phyloP scores from a whole-genome alignment of 2,113 vertebrate genomes.

The Prinia subflava region DNA sequence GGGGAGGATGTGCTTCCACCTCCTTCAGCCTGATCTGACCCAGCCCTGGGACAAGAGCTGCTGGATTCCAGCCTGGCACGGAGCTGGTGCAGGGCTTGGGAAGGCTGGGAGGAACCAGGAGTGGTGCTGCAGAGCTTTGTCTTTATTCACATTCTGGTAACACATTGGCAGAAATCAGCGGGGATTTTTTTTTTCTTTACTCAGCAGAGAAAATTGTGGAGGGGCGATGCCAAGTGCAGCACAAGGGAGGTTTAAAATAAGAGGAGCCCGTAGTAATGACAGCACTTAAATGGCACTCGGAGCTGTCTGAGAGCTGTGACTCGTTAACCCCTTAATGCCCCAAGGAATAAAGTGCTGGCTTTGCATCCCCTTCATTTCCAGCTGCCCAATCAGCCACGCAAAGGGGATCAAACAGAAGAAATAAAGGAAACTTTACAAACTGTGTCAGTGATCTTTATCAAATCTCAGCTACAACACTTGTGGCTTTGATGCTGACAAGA shows the following conservation, averaged over 20 bases:
- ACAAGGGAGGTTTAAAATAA: background rate
- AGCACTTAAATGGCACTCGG: background rate
- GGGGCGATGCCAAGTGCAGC: conserved; percentile 7
- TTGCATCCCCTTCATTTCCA: background rate
- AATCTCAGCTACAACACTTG: background rate
- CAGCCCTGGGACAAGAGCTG: background rate
- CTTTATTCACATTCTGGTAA: conserved; percentile 1
- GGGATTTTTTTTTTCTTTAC: background rate
- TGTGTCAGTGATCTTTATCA: background rate
- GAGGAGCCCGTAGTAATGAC: background rate
- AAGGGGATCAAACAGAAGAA: background rate
- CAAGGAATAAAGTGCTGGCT: accelerated
- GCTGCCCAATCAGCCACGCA: background rate
- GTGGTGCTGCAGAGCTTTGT: background rate
- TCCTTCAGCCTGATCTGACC: background rate
- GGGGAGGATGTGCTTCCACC: background rate
- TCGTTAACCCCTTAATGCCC: background rate
- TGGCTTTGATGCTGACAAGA: background rate
- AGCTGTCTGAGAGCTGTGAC: background rate
- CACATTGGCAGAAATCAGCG: background rate
- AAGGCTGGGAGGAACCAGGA: background rate
- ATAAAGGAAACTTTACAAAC: background rate
- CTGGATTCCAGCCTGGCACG: background rate
- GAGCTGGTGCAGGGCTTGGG: background rate
- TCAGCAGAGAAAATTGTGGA: background rate